phyloP scores from a whole-genome alignment of 1,140 invertebrate genomes.

The Aplysia californica region DNA sequence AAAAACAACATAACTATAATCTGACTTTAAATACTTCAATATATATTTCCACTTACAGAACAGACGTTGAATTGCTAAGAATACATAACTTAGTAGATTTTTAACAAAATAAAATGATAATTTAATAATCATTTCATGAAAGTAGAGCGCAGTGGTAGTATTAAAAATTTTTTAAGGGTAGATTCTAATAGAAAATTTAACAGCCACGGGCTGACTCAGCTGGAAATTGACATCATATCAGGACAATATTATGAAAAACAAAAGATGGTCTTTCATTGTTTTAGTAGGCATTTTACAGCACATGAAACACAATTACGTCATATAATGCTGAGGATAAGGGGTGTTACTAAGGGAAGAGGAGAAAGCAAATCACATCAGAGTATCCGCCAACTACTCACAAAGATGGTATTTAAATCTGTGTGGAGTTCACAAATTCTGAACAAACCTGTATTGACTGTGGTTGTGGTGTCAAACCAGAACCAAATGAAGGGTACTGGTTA shows the following conservation, averaged over 20 bases:
- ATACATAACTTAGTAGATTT: not conserved
- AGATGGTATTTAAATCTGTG: not conserved
- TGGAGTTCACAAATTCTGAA: no score
- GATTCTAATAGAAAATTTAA: no score
- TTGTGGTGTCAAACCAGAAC: constrained; percentile 51
- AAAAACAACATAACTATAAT: not conserved
- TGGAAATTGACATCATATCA: no score
- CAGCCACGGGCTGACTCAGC: no score
- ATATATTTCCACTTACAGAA: not conserved
- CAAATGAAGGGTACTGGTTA: constrained; percentile 46
- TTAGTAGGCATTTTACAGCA: not conserved
- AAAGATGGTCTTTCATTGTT: no score
- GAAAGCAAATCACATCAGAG: not conserved
- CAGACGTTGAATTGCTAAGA: not conserved
- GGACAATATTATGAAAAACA: no score
- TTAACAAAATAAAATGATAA: no score
- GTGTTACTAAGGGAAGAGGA: not conserved
- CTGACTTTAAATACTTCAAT: not conserved
- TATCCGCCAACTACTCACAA: not conserved
- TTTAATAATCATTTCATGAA: no score
- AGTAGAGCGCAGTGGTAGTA: no score
- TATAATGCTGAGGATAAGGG: not conserved
- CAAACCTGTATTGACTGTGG: constrained; percentile 23
- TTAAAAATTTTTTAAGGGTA: no score
- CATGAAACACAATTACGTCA: not conserved